Base-by-base conservation (phyloP, 2,113 vertebrate genomes). In the Chloropsis hardwickii region DNA sequence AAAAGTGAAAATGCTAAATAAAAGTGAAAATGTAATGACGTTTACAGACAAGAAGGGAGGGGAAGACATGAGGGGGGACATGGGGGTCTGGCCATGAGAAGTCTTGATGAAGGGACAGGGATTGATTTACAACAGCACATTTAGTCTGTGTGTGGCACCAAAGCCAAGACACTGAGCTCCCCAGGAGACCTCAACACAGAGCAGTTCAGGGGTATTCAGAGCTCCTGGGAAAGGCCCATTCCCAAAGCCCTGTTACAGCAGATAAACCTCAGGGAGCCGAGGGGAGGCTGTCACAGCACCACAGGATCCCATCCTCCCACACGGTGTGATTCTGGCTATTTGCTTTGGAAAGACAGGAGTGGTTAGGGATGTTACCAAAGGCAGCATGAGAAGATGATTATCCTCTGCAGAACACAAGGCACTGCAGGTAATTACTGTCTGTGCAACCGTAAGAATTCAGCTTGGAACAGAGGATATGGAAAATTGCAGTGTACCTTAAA, bases 31-130 rank as follows among this genome's bases (percentile, higher is more conserved):
- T 35, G 14, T 76, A 40, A 37, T 40, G 35, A 71, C 4, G 14
- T 64, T 85, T 89, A 35, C 50, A 85, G n/a, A 57, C 28, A 66
- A 74, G 37, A 60, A 81, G 24, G 18, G 24, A 82, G 10, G 8
- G 11, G 6, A 89, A 54, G 56, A 28, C 5, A 4, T 2, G 2
- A 31, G 2, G 3, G 6, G 2, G 4, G 0, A 31, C 12, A 25
- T 47, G 9, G 21, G 24, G 5, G 1, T 69, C 29, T 61, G 51
- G 25, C 62, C 17, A 11, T 39, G 42, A 72, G 60, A 70, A 29
- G 23, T 73, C 27, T 67, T 74, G 39, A 40, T 71, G 53, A 72
- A 85, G 27, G 27, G 33, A 77, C 27, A 40, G 40, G 21, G 50
- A 33, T 66, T 80, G 8, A 47, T 48, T 66, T 74, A 51, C 54